Base-by-base conservation (phyloP, 1,140 invertebrate species). In the Brachionus sp. region DNA sequence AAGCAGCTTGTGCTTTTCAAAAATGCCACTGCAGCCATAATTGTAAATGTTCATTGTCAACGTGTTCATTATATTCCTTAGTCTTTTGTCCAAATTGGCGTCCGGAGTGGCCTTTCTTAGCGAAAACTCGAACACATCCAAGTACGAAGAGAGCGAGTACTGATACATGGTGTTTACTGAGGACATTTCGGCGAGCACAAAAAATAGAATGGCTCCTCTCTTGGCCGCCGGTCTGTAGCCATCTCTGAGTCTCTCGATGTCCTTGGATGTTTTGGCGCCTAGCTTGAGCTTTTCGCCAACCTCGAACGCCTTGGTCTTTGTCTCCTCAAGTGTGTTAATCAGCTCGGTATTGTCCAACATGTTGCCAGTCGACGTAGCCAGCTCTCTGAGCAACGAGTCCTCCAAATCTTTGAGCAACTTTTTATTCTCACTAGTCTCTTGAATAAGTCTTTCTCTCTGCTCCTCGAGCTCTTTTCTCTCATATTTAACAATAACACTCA, bases 281-380 rank as follows among this genome's bases (percentile, higher is more conserved):
- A 95, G 87, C 9, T 83, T 73, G 5, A 73, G n/a, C 23, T 83
- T 83, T 64, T 42, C 57, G n/a, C 77, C 53, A 37, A 88, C 88
- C 86, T 95, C 93, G 57, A 88, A 90, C 9, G 94, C 93, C 86
- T 95, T 95, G 0, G 91, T 91, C 88, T 95, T 96, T 1, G 94
- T 94, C 82, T 94, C 94, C 85, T 96, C 94, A n/a, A 96, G 88
- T 0, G 94, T 95, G 83, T 92, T 90, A 3, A 97, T 91, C 0
- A 96, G 89, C 84, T 95, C 94, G 0, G 92, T 91, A 85, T 97
- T 96, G 86, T 96, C 94, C 84, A 96, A 88, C 93, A 96, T 96
- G 88, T 95, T 95, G 19, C 94, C 94, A 5, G 92, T 92, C 0
- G 93, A 94, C 0, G 92, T 93, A 0, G 94, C 92, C 83, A 96